Conservation (phyloP, 2,888 invertebrate genomes). For the Thecocarcelia acutangulata region DNA sequence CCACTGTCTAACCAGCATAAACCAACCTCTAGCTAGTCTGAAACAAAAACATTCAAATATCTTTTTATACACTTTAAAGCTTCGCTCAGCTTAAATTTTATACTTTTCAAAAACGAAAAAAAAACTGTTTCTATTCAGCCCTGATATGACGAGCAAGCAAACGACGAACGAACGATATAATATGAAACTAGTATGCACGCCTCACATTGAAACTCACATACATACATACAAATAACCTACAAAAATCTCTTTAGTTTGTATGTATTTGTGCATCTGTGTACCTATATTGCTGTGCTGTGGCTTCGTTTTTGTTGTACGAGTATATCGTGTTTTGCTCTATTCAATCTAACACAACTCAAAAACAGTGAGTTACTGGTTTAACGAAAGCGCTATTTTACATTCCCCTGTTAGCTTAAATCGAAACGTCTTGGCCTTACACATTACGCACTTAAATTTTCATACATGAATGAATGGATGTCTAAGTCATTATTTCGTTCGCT, state of each 20-base stretch:
- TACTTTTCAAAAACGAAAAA: slow-evolving; percentile 28
- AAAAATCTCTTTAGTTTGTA: slow-evolving; percentile 73
- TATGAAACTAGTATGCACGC: slow-evolving; percentile 66
- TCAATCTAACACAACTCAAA: slow-evolving; percentile 33
- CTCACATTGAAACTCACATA: slow-evolving; percentile 73
- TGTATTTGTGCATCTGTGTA: slow-evolving; percentile 14
- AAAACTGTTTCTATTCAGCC: slow-evolving; percentile 62
- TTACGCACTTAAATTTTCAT: no score
- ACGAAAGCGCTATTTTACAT: slow-evolving; percentile 7
- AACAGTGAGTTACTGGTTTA: slow-evolving; percentile 20
- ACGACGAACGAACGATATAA: slow-evolving; percentile 45
- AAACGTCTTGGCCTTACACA: no score
- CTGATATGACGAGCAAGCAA: slow-evolving; percentile 60
- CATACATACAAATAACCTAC: slow-evolving; percentile 75
- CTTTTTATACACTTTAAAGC: slow-evolving; percentile 60
- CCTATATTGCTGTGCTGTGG: slow-evolving; percentile 20
- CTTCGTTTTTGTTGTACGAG: slow-evolving; percentile 40
- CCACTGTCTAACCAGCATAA: slow-evolving; percentile 47
- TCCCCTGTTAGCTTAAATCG: no score
- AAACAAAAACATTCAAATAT: slow-evolving; percentile 52
- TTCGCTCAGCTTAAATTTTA: slow-evolving; percentile 57
- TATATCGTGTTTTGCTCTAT: slow-evolving; percentile 55
- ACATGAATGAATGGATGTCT: no score
- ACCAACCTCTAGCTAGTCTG: slow-evolving; percentile 59
- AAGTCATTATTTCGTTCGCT: no score